Conservation (phyloP, 2,113 vertebrate species). For the Chlorodrepanis virens region DNA sequence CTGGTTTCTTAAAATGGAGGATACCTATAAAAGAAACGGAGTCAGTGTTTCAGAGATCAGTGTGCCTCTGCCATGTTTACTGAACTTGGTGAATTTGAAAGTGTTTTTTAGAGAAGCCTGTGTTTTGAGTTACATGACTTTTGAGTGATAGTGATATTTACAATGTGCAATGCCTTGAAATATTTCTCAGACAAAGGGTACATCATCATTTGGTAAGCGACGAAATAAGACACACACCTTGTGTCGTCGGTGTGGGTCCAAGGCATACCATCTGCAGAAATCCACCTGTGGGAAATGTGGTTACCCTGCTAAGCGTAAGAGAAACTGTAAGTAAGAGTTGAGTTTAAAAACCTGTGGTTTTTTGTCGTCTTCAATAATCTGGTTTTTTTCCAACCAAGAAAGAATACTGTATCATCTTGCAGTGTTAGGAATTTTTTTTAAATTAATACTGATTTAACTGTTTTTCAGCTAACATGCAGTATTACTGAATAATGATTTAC, state of each 20-base stretch:
- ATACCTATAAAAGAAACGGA: not conserved
- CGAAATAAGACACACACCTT: slow-evolving; percentile 97
- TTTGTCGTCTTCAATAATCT: not conserved
- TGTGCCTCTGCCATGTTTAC: not conserved
- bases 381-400: not conserved
- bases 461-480: not conserved
- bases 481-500: not conserved
- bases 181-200: slow-evolving; percentile 89
- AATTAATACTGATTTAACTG: not conserved
- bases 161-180: not conserved
- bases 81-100: slow-evolving; percentile 21
- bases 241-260: slow-evolving; percentile 97
- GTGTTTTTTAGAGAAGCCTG: not conserved
- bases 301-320: slow-evolving; percentile 96
- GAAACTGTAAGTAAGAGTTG: slow-evolving; percentile 86
- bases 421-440: not conserved
- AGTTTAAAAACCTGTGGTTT: not conserved
- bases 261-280: slow-evolving; percentile 96
- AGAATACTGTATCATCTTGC: not conserved
- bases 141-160: not conserved
- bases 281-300: slow-evolving; percentile 95
- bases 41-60: not conserved
- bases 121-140: slow-evolving; percentile 42
- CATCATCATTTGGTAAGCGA: slow-evolving; percentile 96
- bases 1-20: not conserved